Conservation (phyloP, 1,140 invertebrate genomes). For the Melipona quadrifasciata region DNA sequence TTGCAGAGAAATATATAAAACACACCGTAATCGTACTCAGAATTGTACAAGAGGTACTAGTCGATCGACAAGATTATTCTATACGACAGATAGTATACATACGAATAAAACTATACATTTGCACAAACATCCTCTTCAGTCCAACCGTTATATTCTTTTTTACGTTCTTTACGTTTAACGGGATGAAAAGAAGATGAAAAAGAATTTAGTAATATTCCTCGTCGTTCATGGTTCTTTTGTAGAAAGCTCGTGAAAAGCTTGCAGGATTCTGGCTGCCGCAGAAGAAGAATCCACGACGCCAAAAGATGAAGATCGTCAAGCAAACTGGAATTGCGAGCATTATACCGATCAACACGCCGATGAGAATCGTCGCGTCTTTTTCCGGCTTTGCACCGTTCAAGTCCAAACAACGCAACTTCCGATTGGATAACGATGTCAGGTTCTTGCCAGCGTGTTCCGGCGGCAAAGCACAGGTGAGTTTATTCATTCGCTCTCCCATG, state of each 20-base stretch:
- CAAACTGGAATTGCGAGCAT: conserved; percentile 86
- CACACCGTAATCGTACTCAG: no score
- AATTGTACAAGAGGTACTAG: no score
- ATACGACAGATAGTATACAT: no score
- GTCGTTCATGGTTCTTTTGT: conserved; percentile 83
- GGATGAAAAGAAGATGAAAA: background rate
- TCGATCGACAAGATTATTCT: no score
- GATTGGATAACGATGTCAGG: conserved; percentile 65
- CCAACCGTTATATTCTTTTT: background rate
- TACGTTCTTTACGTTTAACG: background rate
- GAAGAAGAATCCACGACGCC: conserved; percentile 84
- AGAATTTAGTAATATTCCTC: conserved; percentile 73
- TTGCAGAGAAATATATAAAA: no score
- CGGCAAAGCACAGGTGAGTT: conserved; percentile 69
- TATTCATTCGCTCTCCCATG: conserved; percentile 59
- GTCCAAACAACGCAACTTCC: conserved; percentile 84
- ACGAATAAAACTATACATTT: background rate
- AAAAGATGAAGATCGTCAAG: conserved; percentile 84
- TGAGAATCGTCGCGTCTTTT: conserved; percentile 85
- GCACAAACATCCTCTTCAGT: background rate
- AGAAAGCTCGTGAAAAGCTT: conserved; percentile 86
- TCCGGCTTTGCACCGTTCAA: conserved; percentile 84
- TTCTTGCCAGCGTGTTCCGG: conserved; percentile 69
- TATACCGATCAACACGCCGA: conserved; percentile 86
- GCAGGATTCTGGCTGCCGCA: conserved; percentile 82